phyloP scores from a whole-genome alignment of 2,888 invertebrate species.

The Noctua janthe region DNA sequence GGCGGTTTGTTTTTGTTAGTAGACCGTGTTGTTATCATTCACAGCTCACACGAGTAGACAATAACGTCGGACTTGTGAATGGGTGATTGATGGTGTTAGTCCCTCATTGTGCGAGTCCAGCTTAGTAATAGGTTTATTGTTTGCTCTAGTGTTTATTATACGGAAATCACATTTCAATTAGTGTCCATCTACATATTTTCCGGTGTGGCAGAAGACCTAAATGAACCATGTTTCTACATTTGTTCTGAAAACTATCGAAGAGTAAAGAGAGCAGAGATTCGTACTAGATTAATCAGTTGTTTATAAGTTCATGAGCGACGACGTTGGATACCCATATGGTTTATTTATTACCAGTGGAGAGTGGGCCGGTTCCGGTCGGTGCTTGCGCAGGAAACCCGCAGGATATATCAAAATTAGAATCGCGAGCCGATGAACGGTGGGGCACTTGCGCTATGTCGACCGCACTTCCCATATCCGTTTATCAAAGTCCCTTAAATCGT shows the following conservation, averaged over 20 bases:
- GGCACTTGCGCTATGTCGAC: conserved; percentile 80
- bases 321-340: conserved; percentile 69
- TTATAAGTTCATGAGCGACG: conserved; percentile 68
- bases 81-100: conserved; percentile 61
- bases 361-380: conserved; percentile 79
- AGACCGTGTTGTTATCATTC: conserved; percentile 75
- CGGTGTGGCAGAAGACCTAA: not conserved
- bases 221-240: not conserved
- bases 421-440: conserved; percentile 80
- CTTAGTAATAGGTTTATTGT: conserved; percentile 59
- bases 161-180: conserved; percentile 40
- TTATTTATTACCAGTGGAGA: conserved; percentile 81
- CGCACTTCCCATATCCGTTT: conserved; percentile 83
- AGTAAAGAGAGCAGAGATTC: conserved; percentile 8
- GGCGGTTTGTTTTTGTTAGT: conserved; percentile 77
- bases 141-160: conserved; percentile 48
- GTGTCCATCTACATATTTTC: conserved; percentile 49
- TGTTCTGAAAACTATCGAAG: not conserved
- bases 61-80: conserved; percentile 65
- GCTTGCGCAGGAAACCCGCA: conserved; percentile 82
- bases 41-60: conserved; percentile 72
- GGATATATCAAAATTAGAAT: conserved; percentile 87
- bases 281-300: conserved; percentile 51
- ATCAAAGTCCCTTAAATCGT: conserved; percentile 73
- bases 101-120: conserved; percentile 65